Evolutionary conservation across 2,888 invertebrate species (phyloP), one percentile per base, ranked within the genome.

Genomic region (Aphodius granarius): DNA sequence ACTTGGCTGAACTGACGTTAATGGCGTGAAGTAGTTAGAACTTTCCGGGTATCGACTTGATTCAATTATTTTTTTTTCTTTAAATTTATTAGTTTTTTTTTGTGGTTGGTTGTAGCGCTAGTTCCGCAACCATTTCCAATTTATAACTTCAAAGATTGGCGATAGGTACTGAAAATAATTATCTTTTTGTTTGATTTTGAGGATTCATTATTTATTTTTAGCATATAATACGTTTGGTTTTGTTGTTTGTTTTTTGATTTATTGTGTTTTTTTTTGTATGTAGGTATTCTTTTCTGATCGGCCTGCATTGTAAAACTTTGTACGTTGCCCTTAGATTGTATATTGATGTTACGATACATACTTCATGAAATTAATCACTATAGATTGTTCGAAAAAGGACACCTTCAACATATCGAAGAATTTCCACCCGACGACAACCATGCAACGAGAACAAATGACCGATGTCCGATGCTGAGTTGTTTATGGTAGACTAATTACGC

Each of bases 401-500:
- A 43, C 6, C 43, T 9, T 6, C 43, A 6, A 9, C 9, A 43
- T 43, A 43, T 43, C 43, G 43, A 43, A 3, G 43, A 43, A 43
- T 43, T 43, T 13, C 43, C 43, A 43, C 43, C 43, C 43, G 43
- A 43, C 43, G 43, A 43, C 43, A 43, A 3, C 43, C 43, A 43
- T 43, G 5, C 65, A 65, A 65, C 65, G 65, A 4, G n/a, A 19
- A 65, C 19, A 65, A 65, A 65, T 65, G 16, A 18, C 65, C 17
- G 19, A 65, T 15, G 65, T 65, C 65, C 65, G 65, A 16, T 16
- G 19, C 65, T n/a, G 65, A 65, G 65, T 65, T 65, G 65, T 65
- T 65, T 65, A 65, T 65, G 3, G 65, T 15, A 16, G 65, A 65
- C 65, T 65, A 65, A 65, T 65, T 65, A 65, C 65, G 65, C 65